Percentiles rank a stretch among this genome's conserved stretches.
phyloP scores from a whole-genome alignment of 2,797 vertebrate genomes.

The Sylvia borin region DNA sequence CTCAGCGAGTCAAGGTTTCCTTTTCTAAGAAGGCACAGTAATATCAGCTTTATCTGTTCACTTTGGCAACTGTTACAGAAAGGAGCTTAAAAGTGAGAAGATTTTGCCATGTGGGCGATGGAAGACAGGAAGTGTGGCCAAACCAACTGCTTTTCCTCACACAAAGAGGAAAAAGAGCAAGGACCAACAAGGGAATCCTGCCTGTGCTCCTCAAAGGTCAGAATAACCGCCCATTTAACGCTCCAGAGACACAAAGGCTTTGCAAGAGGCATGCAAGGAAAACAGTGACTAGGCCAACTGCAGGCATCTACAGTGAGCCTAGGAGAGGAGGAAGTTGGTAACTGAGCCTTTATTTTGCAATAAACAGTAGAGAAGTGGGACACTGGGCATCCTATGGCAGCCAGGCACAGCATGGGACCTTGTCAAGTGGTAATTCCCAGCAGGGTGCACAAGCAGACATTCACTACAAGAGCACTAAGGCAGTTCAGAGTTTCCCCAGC shows the following conservation, averaged over 20 bases:
- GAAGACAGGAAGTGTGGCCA: neutral
- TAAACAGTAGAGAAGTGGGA: neutral
- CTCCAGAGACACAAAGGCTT: neutral
- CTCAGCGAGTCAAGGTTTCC: neutral
- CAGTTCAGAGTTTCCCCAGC: neutral
- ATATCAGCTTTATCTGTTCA: neutral
- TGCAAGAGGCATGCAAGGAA: neutral
- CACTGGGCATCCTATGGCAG: neutral
- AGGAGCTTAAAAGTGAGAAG: neutral
- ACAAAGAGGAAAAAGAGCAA: neutral
- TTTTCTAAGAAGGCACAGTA: rapidly evolving
- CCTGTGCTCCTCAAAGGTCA: neutral
- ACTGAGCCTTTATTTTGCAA: neutral
- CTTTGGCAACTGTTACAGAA: neutral
- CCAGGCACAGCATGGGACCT: neutral
- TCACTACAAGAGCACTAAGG: neutral
- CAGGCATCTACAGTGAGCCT: neutral
- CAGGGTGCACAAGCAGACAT: neutral
- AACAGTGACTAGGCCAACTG: neutral
- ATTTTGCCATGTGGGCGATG: rapidly evolving
- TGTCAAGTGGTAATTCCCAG: neutral
- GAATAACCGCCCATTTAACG: neutral
- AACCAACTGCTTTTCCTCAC: neutral
- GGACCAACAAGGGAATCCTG: neutral
- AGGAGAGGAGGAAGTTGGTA: neutral